Evolutionary conservation across 2,797 vertebrate species (phyloP).

Genomic region (Parambassis ranga): DNA sequence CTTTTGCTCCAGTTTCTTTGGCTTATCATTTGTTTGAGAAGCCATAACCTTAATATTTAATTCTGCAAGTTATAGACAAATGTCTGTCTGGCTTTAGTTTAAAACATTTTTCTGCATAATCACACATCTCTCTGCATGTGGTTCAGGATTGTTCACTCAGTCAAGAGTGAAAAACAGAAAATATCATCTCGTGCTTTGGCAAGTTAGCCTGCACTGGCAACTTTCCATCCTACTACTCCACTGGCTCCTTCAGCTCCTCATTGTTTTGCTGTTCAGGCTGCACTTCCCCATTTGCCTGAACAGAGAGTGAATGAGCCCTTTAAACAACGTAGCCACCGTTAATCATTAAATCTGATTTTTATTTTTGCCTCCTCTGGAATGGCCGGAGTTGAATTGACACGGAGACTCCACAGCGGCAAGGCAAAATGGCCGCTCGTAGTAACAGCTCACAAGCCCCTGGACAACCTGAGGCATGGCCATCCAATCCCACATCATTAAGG

Average conservation of each 20-base stretch:
- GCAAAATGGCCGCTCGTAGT: conserved; percentile 71
- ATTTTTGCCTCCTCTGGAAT: conserved; percentile 46
- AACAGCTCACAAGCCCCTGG: conserved; percentile 68
- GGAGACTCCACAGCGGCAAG: conserved; percentile 25
- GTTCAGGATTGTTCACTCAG: conserved; percentile 17
- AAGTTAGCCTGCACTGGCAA: conserved; percentile 20
- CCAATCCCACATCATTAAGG: conserved; percentile 80
- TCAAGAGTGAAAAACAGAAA: conserved; percentile 20
- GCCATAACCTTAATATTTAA: conserved; percentile 43
- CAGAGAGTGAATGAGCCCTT: background rate
- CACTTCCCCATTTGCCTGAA: background rate
- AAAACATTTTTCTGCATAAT: conserved; percentile 35
- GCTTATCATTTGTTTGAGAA: conserved; percentile 12
- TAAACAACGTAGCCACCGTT: conserved; percentile 33
- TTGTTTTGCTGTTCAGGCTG: conserved; percentile 14
- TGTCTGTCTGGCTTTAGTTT: conserved; percentile 25
- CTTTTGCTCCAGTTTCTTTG: conserved; percentile 33
- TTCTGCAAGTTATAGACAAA: conserved; percentile 27
- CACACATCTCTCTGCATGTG: conserved; percentile 4
- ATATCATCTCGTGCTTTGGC: conserved; percentile 28
- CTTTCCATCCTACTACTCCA: conserved; percentile 34
- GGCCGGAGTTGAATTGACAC: conserved; percentile 51
- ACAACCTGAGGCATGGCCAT: conserved; percentile 73
- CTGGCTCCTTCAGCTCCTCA: conserved; percentile 8
- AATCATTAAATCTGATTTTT: conserved; percentile 56